phyloP scores from a whole-genome alignment of 2,113 vertebrate genomes.

The Phylloscopus trochilus region DNA sequence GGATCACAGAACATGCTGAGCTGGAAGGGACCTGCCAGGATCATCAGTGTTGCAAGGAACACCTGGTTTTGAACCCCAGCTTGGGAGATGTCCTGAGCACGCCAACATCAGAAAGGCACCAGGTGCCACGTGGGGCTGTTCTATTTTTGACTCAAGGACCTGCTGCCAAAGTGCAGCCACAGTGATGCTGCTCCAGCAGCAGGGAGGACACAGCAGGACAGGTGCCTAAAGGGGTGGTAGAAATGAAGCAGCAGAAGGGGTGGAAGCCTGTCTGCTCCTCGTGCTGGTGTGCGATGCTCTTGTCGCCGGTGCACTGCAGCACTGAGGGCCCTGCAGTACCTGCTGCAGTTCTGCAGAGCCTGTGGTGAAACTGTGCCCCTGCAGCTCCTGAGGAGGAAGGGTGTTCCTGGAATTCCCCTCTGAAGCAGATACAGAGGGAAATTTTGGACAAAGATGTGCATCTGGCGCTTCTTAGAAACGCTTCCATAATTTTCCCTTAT shows the following conservation, averaged over 20 bases:
- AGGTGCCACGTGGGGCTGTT: background rate
- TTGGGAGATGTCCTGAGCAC: background rate
- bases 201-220: background rate
- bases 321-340: background rate
- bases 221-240: background rate
- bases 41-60: background rate
- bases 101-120: background rate
- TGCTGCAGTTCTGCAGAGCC: background rate
- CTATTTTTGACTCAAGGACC: background rate
- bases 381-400: background rate
- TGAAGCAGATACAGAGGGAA: background rate
- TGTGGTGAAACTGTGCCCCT: background rate
- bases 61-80: background rate
- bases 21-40: background rate
- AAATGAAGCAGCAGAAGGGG: background rate
- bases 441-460: background rate
- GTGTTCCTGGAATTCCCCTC: background rate
- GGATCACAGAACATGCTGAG: background rate
- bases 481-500: background rate
- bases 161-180: background rate
- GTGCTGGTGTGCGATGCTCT: rapidly evolving
- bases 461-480: background rate
- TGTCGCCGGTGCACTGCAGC: background rate
- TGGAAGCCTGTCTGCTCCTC: rapidly evolving
- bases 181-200: background rate